Percentiles rank a stretch among this genome's conserved stretches.
Conservation (phyloP, 2,888 invertebrate genomes). For the Physocephala rufipes region DNA sequence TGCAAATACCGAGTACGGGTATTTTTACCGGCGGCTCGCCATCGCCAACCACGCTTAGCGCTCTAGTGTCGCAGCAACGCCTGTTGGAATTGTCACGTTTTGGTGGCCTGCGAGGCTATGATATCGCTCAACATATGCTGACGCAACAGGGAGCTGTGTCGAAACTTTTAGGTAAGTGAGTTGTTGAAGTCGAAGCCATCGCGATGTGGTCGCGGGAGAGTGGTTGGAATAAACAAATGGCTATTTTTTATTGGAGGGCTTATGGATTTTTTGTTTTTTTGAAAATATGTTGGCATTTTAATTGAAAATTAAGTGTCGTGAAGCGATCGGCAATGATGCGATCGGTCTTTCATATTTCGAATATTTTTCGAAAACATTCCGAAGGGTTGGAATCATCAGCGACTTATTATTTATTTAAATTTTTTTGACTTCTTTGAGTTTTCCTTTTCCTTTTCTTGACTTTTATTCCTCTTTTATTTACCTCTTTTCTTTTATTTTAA, state of each 20-base stretch:
- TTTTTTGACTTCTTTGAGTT: background rate
- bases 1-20: slow-evolving; percentile 61
- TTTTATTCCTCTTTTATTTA: background rate
- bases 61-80: slow-evolving; percentile 71
- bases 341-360: too few relatives aligned
- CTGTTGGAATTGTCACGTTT: slow-evolving; percentile 62
- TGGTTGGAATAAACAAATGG: too few relatives aligned
- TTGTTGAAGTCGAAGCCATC: too few relatives aligned
- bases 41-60: slow-evolving; percentile 74
- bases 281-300: too few relatives aligned
- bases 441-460: background rate
- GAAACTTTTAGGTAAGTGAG: slow-evolving; percentile 61
- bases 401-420: too few relatives aligned
- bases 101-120: slow-evolving; percentile 63
- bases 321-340: too few relatives aligned
- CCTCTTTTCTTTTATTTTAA: background rate
- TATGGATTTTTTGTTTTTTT: too few relatives aligned
- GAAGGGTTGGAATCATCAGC: too few relatives aligned
- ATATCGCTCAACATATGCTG: slow-evolving; percentile 64
- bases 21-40: slow-evolving; percentile 59
- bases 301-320: too few relatives aligned
- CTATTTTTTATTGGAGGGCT: too few relatives aligned
- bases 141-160: slow-evolving; percentile 64
- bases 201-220: too few relatives aligned
- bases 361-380: too few relatives aligned